Base-by-base conservation (phyloP, 2,113 vertebrate species). In the Rhizomys pruinosus region DNA sequence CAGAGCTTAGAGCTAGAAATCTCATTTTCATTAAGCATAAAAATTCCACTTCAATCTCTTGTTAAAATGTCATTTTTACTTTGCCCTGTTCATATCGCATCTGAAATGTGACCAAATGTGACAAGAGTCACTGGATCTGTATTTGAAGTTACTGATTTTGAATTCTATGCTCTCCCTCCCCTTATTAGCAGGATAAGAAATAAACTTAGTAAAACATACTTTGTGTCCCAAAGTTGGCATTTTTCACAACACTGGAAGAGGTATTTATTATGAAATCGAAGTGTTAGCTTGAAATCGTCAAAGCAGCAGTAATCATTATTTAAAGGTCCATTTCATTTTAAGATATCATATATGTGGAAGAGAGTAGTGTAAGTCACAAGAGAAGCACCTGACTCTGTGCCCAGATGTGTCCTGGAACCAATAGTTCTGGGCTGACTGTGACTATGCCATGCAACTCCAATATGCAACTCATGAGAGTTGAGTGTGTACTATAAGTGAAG, bases 11-110 rank as follows among this genome's bases (percentile, higher is more conserved):
- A 90, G 91, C 27, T 89, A 87, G 89, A 87, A 96, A 82, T 47
- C 93, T 90, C 68, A 94, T 90, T 95, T 89, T 94, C 72, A 84
- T 89, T 39, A 82, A 76, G 47, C 52, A 94, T 87, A 82, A 87
- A 80, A 5, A 88, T 64, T 79, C n/a, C 7, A 69, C 11, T 39
- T 68, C 76, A 81, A 92, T 55, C 23, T 91, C 23, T 27, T 37
- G 27, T 19, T 87, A 87, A 94, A 96, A 95, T 84, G 16, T 55
- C 68, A 85, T 80, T 92, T 96, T 94, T 89, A 80, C 77, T 84
- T 81, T 71, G 9, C 6, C n/a, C 27, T 23, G 77, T 87, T 92
- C 47, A 69, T 34, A 64, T 6, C 34, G 73, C 37, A 55, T 92
- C 55, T 80, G 64, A 88, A 95, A 87, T 37, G 66, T 17, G 81